Evolutionary conservation across 2,797 vertebrate species (phyloP).

Genomic region (Xenopus petersii): DNA sequence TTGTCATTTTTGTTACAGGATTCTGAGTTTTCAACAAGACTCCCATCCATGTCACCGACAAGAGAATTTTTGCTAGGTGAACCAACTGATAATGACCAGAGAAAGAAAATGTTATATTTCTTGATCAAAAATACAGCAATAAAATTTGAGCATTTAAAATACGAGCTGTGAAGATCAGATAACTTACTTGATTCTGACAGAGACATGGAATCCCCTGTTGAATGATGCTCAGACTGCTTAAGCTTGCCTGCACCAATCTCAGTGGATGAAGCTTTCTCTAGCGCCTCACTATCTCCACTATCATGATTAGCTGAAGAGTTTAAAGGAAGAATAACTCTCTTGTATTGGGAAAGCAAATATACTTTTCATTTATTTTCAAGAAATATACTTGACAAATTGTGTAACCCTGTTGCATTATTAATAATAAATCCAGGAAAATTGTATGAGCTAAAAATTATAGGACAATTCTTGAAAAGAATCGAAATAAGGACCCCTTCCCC

Average conservation of each 20-base stretch:
- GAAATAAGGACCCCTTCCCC: too few species aligned
- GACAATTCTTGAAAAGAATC: too few species aligned
- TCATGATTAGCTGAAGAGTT: neutral
- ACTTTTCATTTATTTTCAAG: too few species aligned
- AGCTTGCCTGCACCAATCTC: neutral
- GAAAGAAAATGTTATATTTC: too few species aligned
- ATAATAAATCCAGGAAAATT: too few species aligned
- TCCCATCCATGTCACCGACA: neutral
- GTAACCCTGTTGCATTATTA: too few species aligned
- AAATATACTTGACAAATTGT: too few species aligned
- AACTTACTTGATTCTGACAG: conserved; percentile 1
- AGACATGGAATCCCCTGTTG: neutral
- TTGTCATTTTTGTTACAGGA: neutral
- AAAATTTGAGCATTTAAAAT: neutral
- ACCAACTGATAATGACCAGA: neutral
- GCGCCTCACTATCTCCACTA: neutral
- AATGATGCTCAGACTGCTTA: neutral
- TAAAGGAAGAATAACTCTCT: conserved; percentile 10
- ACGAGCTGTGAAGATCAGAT: too few species aligned
- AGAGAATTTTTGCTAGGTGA: neutral
- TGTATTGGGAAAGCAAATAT: neutral
- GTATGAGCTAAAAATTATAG: too few species aligned
- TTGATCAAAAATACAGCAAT: too few species aligned
- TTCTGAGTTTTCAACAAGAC: neutral
- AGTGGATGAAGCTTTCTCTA: neutral